These are phyloP conservation scores for Brevimyrus niger DNA, from an alignment of 2,113 vertebrate species.

Conservation along the genomic window DNA sequence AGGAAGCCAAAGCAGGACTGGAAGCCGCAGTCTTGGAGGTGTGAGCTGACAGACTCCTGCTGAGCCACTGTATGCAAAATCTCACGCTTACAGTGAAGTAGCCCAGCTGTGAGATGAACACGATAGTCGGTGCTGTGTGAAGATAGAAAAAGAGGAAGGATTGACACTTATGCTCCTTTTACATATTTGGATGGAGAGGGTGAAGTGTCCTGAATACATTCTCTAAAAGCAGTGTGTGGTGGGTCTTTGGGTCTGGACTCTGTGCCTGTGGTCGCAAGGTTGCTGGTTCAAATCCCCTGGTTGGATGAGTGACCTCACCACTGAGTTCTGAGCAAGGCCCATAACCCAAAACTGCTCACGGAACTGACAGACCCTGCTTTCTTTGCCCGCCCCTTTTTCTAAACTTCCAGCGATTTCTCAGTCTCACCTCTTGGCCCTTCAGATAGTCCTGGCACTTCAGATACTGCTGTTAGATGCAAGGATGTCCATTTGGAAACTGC, in stretches of 20 bases:
- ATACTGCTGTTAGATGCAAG: background rate
- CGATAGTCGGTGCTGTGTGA: background rate
- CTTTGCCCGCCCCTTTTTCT: background rate
- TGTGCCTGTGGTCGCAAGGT: background rate
- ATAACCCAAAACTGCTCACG: background rate
- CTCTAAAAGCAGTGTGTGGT: background rate
- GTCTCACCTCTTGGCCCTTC: background rate
- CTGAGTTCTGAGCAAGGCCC: background rate
- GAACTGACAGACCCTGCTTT: background rate
- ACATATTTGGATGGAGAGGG: background rate
- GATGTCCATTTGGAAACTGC: background rate
- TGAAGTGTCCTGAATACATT: background rate
- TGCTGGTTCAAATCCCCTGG: background rate
- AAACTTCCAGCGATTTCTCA: background rate
- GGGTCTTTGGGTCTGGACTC: background rate
- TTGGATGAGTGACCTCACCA: background rate
- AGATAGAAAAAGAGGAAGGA: background rate
- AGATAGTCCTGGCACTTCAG: background rate
- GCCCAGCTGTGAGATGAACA: background rate
- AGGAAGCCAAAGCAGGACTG: background rate
- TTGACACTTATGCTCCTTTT: background rate
- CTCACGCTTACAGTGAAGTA: background rate
- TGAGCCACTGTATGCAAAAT: background rate
- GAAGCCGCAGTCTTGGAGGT: background rate
- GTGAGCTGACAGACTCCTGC: background rate